Evolutionary conservation across 2,797 vertebrate species (phyloP), one percentile per base, ranked within the genome.

Genomic region (Selene dorsalis): DNA sequence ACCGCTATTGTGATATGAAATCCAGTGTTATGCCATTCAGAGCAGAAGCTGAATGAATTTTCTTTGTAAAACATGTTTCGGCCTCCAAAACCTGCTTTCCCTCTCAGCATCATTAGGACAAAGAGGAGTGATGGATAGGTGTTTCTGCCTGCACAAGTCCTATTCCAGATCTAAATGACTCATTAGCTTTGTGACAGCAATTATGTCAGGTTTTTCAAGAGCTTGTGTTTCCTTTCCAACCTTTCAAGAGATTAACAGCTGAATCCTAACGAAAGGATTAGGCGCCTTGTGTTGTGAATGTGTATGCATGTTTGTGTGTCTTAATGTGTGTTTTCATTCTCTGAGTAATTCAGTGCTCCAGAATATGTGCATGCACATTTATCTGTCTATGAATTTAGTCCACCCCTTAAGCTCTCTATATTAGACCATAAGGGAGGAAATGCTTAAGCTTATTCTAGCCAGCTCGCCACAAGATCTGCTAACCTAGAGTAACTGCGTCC

Each of bases 131-230:
- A 89, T 75, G 73, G 83, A 82, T 67, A 73, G 64, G 65, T 80
- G 77, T 75, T 71, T 62, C 50, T 57, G 60, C 72, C 22, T 65
- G 74, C 62, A 73, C 86, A 55, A 22, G 53, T 26, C 75, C 84
- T 85, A 47, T 89, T 89, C 74, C 62, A 67, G 58, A 67, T 84
- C 75, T 82, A 83, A 92, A 86, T 93, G 87, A 93, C 87, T 93
- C 91, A 92, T 94, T 93, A 91, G 90, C 89, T 92, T 91, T 91
- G 86, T 93, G 86, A 91, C 88, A 91, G 84, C 88, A 92, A 90
- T 94, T 93, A 91, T 87, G 84, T 85, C 75, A 80, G 83, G 59
- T 87, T 92, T 91, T 91, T 84, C 74, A 82, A 74, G 60, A 82
- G 79, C 81, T 77, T 76, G 61, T 84, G 80, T 86, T 91, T 55